Base-by-base conservation (phyloP, 2,888 invertebrate genomes). In the Clunio marinus region DNA sequence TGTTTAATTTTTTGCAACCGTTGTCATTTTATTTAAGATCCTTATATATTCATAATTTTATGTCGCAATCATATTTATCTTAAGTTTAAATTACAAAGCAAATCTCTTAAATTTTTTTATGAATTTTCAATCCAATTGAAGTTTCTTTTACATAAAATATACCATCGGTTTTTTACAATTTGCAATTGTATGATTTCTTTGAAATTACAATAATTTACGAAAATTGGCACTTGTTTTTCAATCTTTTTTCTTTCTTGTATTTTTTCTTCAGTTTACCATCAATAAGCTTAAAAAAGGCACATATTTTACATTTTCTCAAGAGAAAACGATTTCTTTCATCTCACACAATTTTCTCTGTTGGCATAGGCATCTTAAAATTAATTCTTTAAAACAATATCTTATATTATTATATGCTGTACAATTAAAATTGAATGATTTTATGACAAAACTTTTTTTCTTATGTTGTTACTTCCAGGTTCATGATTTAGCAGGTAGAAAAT, bases 401-500 rank as follows among this genome's bases (percentile, higher is more conserved):
- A 32, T 32, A 32, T 32, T 10, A 32, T 32, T 32, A 32, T 32
- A 32, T n/a, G n/a, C n/a, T n/a, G n/a, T n/a, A n/a, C n/a, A n/a
- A n/a, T n/a, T n/a, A n/a, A n/a, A n/a, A n/a, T n/a, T n/a, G n/a
- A n/a, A n/a, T n/a, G 15, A 41, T 41, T 15, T 41, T 22, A 24
- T 51, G 20, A 17, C n/a, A 51, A 7, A 17, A 13, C 15, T 51
- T 51, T 51, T 51, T 27, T 57, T 57, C 25, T 27, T 27, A 15
- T 25, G 20, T 13, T n/a, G 8, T 27, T 10, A 13, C 8, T 8
- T n/a, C 15, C n/a, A 27, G 41, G 41, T 41, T 57, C n/a, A 55
- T 57, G 57, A 57, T n/a, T n/a, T n/a, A n/a, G 15, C 57, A 57
- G 57, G 57, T 57, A 57, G 27, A 57, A 15, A 24, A 57, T 24